These are phyloP conservation scores for Ctenochaetus hawaiiensis DNA, from an alignment of 2,797 vertebrate species.

Conservation along the genomic window DNA sequence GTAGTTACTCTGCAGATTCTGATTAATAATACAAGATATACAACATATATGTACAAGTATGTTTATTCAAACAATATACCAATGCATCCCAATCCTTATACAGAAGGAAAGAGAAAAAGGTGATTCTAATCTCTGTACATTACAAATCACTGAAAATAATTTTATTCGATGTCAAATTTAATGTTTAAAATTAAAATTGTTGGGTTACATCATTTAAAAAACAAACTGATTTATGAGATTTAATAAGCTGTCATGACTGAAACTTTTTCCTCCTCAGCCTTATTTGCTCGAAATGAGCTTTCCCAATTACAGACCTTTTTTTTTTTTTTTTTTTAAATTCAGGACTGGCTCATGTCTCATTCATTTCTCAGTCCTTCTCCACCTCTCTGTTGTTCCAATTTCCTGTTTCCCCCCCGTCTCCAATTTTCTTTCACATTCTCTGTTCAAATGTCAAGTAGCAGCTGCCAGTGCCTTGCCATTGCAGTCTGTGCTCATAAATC, in stretches of 20 bases:
- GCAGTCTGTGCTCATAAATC: conserved; percentile 83
- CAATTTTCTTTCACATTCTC: conserved; percentile 76
- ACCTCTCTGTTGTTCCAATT: conserved; percentile 77
- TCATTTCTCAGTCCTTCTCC: conserved; percentile 54
- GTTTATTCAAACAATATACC: too few relatives aligned
- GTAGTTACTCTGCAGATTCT: neutral
- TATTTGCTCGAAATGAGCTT: conserved; percentile 37
- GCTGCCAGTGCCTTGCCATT: conserved; percentile 79
- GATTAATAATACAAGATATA: neutral
- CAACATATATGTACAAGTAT: neutral
- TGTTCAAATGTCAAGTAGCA: conserved; percentile 86
- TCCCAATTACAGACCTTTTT: conserved; percentile 5
- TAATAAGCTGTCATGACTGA: neutral
- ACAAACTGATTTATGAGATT: too few relatives aligned
- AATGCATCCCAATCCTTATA: too few relatives aligned
- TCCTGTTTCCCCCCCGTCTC: conserved; percentile 73
- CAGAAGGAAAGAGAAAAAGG: too few relatives aligned
- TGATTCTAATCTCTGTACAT: too few relatives aligned
- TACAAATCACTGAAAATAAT: too few relatives aligned
- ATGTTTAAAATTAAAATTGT: too few relatives aligned
- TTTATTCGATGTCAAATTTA: too few relatives aligned
- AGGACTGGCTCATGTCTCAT: conserved; percentile 51
- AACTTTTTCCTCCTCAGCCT: conserved; percentile 4
- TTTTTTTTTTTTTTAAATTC: conserved; percentile 6
- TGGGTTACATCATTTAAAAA: too few relatives aligned